phyloP scores from a whole-genome alignment of 2,797 vertebrate genomes.

The Naso thynnoides region DNA sequence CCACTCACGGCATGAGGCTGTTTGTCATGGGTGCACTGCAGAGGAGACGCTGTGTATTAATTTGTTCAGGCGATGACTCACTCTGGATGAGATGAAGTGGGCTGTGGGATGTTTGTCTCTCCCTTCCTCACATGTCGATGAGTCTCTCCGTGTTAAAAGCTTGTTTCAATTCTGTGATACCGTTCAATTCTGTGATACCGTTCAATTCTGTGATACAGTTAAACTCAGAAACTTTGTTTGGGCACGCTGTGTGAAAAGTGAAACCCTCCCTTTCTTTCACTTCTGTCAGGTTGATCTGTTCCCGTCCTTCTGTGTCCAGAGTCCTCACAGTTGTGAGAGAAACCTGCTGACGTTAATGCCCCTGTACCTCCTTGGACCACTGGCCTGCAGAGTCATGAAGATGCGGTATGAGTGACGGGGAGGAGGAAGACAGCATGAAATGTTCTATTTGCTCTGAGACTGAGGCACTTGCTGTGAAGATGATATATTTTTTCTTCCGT shows the following conservation, averaged over 20 bases:
- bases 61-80: slow-evolving; percentile 80
- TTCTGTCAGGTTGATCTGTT: slow-evolving; percentile 63
- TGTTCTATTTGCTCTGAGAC: slow-evolving; percentile 72
- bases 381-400: slow-evolving; percentile 62
- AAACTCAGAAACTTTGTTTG: neutral
- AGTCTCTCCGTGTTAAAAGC: slow-evolving; percentile 30
- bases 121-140: slow-evolving; percentile 43
- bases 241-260: neutral
- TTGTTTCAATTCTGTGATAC: slow-evolving; percentile 8
- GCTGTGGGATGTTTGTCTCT: slow-evolving; percentile 60
- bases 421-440: slow-evolving; percentile 70
- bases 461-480: slow-evolving; percentile 74
- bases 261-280: slow-evolving; percentile 18
- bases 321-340: slow-evolving; percentile 59
- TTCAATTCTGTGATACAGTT: neutral
- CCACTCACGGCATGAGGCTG: slow-evolving; percentile 51
- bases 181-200: neutral
- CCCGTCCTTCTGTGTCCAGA: slow-evolving; percentile 66
- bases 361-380: slow-evolving; percentile 62
- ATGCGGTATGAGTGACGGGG: slow-evolving; percentile 52
- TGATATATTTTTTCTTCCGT: slow-evolving; percentile 28
- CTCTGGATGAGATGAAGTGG: slow-evolving; percentile 62
- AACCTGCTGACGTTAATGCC: slow-evolving; percentile 70
- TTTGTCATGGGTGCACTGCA: slow-evolving; percentile 71
- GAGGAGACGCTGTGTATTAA: slow-evolving; percentile 72